Conservation (phyloP, 2,888 invertebrate genomes). For the Anagyrus pseudococci region DNA sequence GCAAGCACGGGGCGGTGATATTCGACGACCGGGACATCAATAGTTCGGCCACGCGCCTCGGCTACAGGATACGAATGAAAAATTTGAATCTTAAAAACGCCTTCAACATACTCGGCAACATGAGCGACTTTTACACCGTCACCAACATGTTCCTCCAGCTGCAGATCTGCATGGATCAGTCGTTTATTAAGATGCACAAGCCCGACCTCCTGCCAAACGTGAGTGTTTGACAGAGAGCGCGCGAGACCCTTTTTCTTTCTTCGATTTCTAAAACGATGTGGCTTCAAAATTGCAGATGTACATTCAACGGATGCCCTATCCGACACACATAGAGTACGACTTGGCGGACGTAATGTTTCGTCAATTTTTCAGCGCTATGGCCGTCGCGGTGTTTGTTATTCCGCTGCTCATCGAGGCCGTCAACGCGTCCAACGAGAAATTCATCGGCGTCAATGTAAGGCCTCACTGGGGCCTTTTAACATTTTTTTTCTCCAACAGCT, state of each 20-base stretch:
- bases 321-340: constrained; percentile 11
- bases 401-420: constrained; percentile 53
- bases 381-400: constrained; percentile 40
- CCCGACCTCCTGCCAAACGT: too few species aligned
- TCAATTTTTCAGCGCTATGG: not conserved
- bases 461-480: not conserved
- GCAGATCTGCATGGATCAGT: not conserved
- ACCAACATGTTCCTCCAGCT: not conserved
- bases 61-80: constrained; percentile 2
- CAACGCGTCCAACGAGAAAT: constrained; percentile 55
- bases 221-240: too few species aligned
- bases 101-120: not conserved
- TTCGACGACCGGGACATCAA: not conserved
- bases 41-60: not conserved
- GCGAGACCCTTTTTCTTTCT: too few species aligned
- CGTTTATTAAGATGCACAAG: not conserved
- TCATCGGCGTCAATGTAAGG: constrained; percentile 56
- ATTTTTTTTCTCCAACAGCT: not conserved
- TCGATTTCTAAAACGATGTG: too few species aligned
- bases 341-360: not conserved
- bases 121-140: not conserved
- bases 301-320: constrained; percentile 24
- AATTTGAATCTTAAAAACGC: not conserved
- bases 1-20: not conserved
- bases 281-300: constrained; percentile 10